Base-by-base conservation (phyloP, 2,888 invertebrate genomes). In the Blastobasis lacticolella region DNA sequence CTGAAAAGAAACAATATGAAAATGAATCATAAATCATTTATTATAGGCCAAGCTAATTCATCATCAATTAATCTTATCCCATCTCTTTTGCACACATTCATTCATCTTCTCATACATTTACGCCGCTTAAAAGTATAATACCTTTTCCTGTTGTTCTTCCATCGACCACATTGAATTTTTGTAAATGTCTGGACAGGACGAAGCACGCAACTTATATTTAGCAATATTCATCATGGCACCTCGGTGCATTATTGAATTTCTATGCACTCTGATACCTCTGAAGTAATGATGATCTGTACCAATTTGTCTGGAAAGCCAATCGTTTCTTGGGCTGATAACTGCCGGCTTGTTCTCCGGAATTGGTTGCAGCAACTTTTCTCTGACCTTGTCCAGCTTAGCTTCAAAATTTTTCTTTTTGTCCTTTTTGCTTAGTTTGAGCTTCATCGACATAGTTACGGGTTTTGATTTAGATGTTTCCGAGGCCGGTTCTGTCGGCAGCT, bases 171-270 rank as follows among this genome's bases (percentile, higher is more conserved):
- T 95, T 5, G 95, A 95, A 73, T 95, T 95, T 59, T 92, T 90
- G 70, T 94, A 96, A 68, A 97, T 95, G 78, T 97, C 94, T 0
- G 97, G 97, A 73, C 97, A 97, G 46, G 97, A 97, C n/a, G 95
- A 95, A 1, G 97, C 96, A 49, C 94, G 88, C 52, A 96, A 81
- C 53, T 93, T 91, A 75, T 96, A 96, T 61, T 95, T 94, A 58
- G 94, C 93, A 57, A 94, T 93, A 72, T 95, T 96, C 73, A 96
- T 89, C 90, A 95, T 94, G 49, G 96, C 95, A 36, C 95, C 95
- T 45, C 96, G 92, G 76, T 96, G 95, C 89, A 95, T 94, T 51
- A 96, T 93, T 3, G 95, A 95, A 73, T 95, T 94, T 62, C 95
- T 90, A 72, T 94, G 95, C 6, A 94, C 89, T 63, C 91, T 85